Evolutionary conservation across 1,140 invertebrate species (phyloP), one percentile per base, ranked within the genome.

Genomic region (Polyergus mexicanus): DNA sequence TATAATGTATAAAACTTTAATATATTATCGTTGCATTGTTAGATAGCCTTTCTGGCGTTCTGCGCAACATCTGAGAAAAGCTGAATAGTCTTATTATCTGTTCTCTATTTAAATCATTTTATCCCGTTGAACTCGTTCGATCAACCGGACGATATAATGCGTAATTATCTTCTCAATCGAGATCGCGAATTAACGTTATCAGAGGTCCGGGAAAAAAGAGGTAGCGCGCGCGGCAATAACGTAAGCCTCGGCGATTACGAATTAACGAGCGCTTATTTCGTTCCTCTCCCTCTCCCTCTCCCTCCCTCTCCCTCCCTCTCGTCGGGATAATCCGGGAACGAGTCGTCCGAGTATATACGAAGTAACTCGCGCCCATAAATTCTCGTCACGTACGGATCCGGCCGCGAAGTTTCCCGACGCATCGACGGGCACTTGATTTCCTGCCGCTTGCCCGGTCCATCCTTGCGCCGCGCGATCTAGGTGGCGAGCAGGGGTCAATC

Each of bases 391-490:
- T 83, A 83, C 68, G 68, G 85, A 83, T 62, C 68, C 68, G 66
- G 65, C 75, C 76, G 58, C 25, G 22, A 32, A 71, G 78, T 83
- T 83, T 60, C 60, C 68, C 68, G 78, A 66, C 60, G 78, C 80
- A 65, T 84, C 56, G 74, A 72, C 76, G 74, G 32, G 16, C 58
- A 54, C 32, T 60, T 81, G 88, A 89, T 89, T 89, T 89, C 78
- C 87, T 84, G 77, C 47, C 71, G 56, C 19, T 54, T 69, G 22
- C 51, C 22, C 32, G 84, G 77, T 86, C 76, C 71, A 86, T 88
- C 60, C 58, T 54, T 32, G n/a, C 62, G 25, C 19, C 74, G 38
- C 7, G 38, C 38, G 58, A 54, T 78, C 62, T 44, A 32, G 66
- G 16, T 32, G 66, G 35, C 51, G 16, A n/a, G 66, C 41, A 51